Base-by-base conservation (phyloP, 2,888 invertebrate species). In the Raillietiella orientalis region DNA sequence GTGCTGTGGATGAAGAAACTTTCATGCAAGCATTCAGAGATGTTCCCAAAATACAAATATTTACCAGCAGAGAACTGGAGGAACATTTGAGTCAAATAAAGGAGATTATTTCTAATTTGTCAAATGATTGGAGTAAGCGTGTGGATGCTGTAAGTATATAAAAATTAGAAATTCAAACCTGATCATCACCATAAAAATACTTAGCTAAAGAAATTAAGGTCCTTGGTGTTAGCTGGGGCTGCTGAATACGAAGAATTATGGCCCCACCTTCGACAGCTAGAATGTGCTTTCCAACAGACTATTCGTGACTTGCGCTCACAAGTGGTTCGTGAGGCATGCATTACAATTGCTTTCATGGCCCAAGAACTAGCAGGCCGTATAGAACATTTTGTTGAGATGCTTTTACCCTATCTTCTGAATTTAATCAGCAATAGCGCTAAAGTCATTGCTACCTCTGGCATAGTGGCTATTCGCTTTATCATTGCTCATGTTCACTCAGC, bases 381-480 rank as follows among this genome's bases (percentile, higher is more conserved):
- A 36, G 84, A 87, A 35, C 67, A 66, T 41, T 69, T 77, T 49
- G 67, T 71, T 21, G 67, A 82, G 42, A 58, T 63, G 34, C 58
- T 87, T 27, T 49, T 93, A 24, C 69, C 69, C 33, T 60, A 62
- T 36, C 50, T 93, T 15, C 72, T 93, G 40, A 66, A 66, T 43
- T 59, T 90, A 30, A 74, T 90, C 46, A 79, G 75, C 40, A 93
- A 87, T 45, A 75, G 77, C 35, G 87, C 82, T 33, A 93, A 90
- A 60, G 74, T 79, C 33, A 72, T 90, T 45, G 69, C 87, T 4
- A 69, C 79, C 0, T 69, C 82, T 2, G 82, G 77, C 25, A 58
- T 63, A 3, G 62, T 82, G 28, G 66, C 75, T 34, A 61, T 87
- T 19, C 63, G 69, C 26, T 84, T 79, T 51, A 70, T 90, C 26